Base-by-base conservation (phyloP, 2,113 vertebrate species). In the Platichthys stellatus region DNA sequence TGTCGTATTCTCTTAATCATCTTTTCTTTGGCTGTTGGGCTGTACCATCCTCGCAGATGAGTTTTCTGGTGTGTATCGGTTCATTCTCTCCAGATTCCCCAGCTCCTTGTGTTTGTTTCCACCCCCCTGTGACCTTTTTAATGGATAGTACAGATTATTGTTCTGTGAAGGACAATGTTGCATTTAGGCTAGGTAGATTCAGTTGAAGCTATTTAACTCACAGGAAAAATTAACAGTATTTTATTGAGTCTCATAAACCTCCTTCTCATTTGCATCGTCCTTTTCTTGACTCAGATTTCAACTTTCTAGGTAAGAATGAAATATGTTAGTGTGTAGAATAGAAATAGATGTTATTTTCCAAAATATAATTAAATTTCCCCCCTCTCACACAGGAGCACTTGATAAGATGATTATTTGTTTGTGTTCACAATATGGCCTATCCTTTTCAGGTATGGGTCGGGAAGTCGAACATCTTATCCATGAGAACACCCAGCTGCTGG, bases 391-490 rank as follows among this genome's bases (percentile, higher is more conserved):
- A 18, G 9, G 4, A 58, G 38, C 8, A 31, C 28, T 17, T 43
- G 35, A 31, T 31, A 31, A 31, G 31, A 31, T 23, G 1, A 69
- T 17, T 15, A 13, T 4, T 40, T 49, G 35, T 59, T 56, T 23
- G 1, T 56, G 4, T 88, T 69, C 68, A 51, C 53, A 0, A 60
- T 23, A 0, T 43, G 40, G 10, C 40, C 85, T 20, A 0, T 77
- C 0, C 13, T 63, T 71, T 96, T 89, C 90, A 99, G 98, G 98
- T 90, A 99, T 99, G 97, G 98, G 98, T 65, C 96, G 97, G 75
- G 98, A 99, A 87, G 98, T 99, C 3, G 98, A 99, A 81, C 98
- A 99, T 93, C 97, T 99, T 35, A 99, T 99, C 90, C 94, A 98
- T 74, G 98, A 99, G 92, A 99, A 99, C 85, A 93, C 97, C 23